Evolutionary conservation across 2,113 vertebrate genomes (phyloP), one percentile per base, ranked within the genome.

Genomic region (Pterocles gutturalis): DNA sequence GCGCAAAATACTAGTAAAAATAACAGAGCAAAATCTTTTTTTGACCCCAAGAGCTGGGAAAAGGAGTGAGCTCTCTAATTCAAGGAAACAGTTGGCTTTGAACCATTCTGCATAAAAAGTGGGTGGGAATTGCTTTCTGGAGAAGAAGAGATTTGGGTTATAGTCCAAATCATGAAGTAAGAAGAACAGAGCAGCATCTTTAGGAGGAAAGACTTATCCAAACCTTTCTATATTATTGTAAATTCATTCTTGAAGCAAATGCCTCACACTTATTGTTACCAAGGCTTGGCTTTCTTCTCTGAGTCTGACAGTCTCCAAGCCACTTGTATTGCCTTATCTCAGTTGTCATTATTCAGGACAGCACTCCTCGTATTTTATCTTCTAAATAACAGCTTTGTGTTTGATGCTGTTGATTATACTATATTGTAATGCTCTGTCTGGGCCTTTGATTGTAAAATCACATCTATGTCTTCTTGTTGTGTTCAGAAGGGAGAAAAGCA

Each of bases 81-180:
- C 92, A 80, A 91, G 67, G 67, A 95, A 94, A 69, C 38, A 33
- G 46, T 73, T 94, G 64, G n/a, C 28, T 90, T 91, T 94, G 46
- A 86, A 85, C 5, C 8, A n/a, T 86, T 90, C 33, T 77, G 20
- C 31, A 49, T 51, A 71, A 79, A 83, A 89, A 66, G 18, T 26
- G 53, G 4, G 17, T 75, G 29, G 67, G 38, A 90, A 46, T 75
- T 73, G 26, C 51, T 92, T 92, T 92, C 86, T 83, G 80, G 67
- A 92, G 31, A 67, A 87, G 45, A 71, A 93, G 77, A 51, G 0
- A 28, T 16, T 41, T 33, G 31, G 41, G 12, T 33, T 83, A 33
- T 26, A 10, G 5, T 46, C 34, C 76, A 92, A 83, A 72, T 67
- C 22, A 20, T 78, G 29, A 86, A 65, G 17, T 41, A 83, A 48